Evolutionary conservation across 1,140 invertebrate genomes (phyloP).

Genomic region (Lithobius niger): DNA sequence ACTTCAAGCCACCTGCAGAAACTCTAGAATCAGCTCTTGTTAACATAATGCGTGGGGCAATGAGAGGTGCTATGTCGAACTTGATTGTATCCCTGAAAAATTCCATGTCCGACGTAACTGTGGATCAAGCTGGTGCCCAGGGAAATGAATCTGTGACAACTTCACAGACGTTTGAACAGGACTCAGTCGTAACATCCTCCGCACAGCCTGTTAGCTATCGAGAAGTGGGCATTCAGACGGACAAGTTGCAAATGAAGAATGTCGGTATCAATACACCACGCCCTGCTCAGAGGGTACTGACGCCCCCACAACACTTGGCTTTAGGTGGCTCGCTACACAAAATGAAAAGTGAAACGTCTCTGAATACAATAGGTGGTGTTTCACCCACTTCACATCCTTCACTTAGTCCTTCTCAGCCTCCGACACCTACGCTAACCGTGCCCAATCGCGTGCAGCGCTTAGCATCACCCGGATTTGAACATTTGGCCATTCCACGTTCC

Average conservation of each 20-base stretch:
- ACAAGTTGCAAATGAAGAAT: background rate
- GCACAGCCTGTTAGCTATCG: background rate
- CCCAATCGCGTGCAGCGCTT: too few relatives aligned
- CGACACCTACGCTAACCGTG: background rate
- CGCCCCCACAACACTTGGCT: background rate
- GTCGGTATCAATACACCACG: constrained; percentile 1
- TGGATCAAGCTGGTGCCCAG: too few relatives aligned
- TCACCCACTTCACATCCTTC: too few relatives aligned
- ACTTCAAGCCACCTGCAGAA: background rate
- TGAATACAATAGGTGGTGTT: constrained; percentile 3
- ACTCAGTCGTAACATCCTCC: too few relatives aligned
- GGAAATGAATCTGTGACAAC: too few relatives aligned
- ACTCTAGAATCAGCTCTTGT: constrained; percentile 2
- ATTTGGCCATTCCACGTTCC: background rate
- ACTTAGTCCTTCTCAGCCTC: background rate
- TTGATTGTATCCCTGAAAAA: background rate
- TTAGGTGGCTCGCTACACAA: background rate
- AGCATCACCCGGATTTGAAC: too few relatives aligned
- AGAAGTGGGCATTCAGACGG: constrained; percentile 6
- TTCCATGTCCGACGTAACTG: background rate
- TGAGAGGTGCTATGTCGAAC: background rate
- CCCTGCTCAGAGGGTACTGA: background rate
- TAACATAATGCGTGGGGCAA: constrained; percentile 6
- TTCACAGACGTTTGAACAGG: too few relatives aligned
- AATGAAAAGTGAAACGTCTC: constrained; percentile 6